Evolutionary conservation across 1,140 invertebrate genomes (phyloP), one percentile per base, ranked within the genome.

Genomic region (Heliconius nattereri): DNA sequence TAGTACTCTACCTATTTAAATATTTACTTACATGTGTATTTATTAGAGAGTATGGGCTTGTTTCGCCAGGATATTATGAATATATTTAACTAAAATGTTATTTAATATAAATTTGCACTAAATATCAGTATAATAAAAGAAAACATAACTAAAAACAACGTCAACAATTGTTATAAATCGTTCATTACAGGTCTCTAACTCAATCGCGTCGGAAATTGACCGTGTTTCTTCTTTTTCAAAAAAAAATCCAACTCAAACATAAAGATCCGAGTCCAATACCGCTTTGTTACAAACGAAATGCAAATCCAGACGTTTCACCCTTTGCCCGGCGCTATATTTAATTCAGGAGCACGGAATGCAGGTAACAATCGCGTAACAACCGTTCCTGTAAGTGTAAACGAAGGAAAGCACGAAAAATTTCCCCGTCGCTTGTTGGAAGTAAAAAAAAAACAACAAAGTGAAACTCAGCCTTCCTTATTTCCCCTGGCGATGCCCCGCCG

Each of bases 381-480:
- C 87, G 90, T 91, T 87, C 92, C 89, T 88, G 88, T 93, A 94
- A 94, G 92, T 94, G 93, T 93, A 93, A 94, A 93, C 91, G 91
- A 91, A 92, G 89, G 83, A 90, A 90, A 89, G 86, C 88, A 91
- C 86, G 88, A 90, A 92, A 92, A 93, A 90, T 89, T 91, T 90
- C 80, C 86, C 87, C 83, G 81, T 81, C 81, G 76, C 81, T 82
- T 80, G 76, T 79, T 82, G 83, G 79, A 86, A 45, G 40, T 45
- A 45, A 45, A 86, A 90, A 92, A 90, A 92, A 87, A 90, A 92
- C 90, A 92, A 93, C 90, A 91, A 93, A 93, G 91, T 91, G 89
- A 92, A 94, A 94, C 89, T 90, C 91, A 87, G 91, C 90, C 91
- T 92, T 90, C 84, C 90, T 94, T 94, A 94, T 94, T 94, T 94